Evolutionary conservation across 2,888 invertebrate species (phyloP).

Genomic region (Idaea dimidiata): DNA sequence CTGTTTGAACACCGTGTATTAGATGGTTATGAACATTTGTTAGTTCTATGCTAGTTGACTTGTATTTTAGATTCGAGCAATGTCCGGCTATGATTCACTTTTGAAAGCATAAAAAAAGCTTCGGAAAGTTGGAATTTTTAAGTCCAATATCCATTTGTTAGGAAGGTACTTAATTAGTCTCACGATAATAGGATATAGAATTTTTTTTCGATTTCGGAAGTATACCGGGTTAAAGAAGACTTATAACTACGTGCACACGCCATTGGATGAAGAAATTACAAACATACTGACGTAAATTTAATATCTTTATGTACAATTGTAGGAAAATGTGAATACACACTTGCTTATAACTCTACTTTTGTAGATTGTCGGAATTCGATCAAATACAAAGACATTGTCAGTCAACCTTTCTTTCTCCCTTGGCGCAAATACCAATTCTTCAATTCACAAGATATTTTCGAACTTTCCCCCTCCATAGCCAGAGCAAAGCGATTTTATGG

Average conservation of each 20-base stretch:
- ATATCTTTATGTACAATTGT: too few species aligned
- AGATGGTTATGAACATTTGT: neutral
- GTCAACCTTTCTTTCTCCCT: neutral
- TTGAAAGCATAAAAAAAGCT: neutral
- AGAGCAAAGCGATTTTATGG: slow-evolving; percentile 9
- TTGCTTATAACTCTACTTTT: neutral
- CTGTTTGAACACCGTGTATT: neutral
- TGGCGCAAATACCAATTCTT: neutral
- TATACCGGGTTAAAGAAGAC: too few species aligned
- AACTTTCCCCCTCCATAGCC: neutral
- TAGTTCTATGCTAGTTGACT: neutral
- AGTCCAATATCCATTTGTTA: too few species aligned
- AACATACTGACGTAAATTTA: too few species aligned
- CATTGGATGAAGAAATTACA: too few species aligned
- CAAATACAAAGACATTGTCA: neutral
- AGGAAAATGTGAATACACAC: neutral
- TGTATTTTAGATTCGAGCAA: neutral
- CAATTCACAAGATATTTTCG: neutral
- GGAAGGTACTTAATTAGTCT: too few species aligned
- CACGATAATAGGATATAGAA: too few species aligned
- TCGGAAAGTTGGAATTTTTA: too few species aligned
- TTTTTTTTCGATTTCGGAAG: too few species aligned
- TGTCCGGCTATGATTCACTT: neutral
- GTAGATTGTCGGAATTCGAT: neutral
- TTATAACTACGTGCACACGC: too few species aligned